Percentiles rank a stretch among this genome's conserved stretches.
Conservation (phyloP, 2,113 vertebrate species). For the Ictalurus furcatus region DNA sequence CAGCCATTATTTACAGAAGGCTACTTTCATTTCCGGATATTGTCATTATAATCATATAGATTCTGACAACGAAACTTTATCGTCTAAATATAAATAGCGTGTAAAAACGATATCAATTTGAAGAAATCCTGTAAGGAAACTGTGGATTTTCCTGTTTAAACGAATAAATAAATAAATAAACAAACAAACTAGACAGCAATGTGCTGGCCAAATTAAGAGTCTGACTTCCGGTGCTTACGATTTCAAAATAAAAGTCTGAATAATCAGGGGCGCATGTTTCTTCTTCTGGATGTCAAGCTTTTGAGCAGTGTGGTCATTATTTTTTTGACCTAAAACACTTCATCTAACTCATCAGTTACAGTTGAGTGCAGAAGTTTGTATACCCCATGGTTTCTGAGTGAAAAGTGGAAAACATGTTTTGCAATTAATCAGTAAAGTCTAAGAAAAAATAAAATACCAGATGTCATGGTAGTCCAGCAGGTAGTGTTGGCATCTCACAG, state of each 20-base stretch:
- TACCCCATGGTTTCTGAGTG: not conserved
- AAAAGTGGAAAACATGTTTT: not conserved
- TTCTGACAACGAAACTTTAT: not conserved
- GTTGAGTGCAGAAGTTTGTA: not conserved
- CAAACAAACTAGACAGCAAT: not conserved
- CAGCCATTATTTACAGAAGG: not conserved
- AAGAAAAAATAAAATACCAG: too few species aligned
- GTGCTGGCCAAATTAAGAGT: not conserved
- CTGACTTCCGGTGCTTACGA: not conserved
- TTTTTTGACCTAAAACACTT: not conserved
- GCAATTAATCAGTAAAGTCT: too few species aligned
- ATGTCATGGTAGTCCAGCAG: not conserved
- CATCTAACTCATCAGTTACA: not conserved
- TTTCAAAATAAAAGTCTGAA: constrained; percentile 40
- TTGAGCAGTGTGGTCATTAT: not conserved
- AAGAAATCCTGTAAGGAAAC: not conserved
- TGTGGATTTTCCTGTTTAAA: not conserved
- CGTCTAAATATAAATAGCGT: not conserved
- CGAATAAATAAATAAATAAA: not conserved
- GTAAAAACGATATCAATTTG: too few species aligned
- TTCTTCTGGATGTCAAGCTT: not conserved
- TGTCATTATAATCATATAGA: too few species aligned
- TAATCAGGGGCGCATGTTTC: too few species aligned
- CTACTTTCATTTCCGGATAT: not conserved
- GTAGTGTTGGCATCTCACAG: not conserved